phyloP scores from a whole-genome alignment of 1,140 invertebrate species.

The Phymorhynchus buccinoides region DNA sequence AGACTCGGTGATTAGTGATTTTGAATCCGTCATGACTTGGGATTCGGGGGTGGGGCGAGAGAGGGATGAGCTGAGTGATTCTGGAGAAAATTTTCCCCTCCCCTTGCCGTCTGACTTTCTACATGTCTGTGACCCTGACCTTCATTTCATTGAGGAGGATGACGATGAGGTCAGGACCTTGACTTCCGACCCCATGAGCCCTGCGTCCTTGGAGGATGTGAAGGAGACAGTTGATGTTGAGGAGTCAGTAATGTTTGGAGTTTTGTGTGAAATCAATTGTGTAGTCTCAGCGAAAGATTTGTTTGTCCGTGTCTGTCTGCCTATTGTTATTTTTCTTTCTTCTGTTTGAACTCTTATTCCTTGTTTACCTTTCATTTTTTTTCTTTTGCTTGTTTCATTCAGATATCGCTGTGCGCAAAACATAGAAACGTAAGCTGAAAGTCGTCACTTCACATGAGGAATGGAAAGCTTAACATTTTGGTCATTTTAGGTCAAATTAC shows the following conservation, averaged over 20 bases:
- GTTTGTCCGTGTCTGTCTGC: not conserved
- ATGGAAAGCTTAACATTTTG: too few species aligned
- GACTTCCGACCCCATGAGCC: not conserved
- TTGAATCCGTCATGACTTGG: constrained; percentile 39
- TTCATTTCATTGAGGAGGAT: constrained; percentile 21
- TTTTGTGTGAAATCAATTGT: not conserved
- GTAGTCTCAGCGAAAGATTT: not conserved
- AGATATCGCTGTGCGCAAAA: too few species aligned
- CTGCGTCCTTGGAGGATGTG: not conserved
- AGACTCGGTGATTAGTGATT: constrained; percentile 47
- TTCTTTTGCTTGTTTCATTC: too few species aligned
- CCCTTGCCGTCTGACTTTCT: constrained; percentile 12
- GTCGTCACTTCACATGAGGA: too few species aligned
- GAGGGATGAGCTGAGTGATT: constrained; percentile 34
- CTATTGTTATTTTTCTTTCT: not conserved
- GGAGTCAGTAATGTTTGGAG: constrained; percentile 8
- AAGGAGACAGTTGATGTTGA: not conserved
- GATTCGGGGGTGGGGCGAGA: constrained; percentile 44
- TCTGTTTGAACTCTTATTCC: too few species aligned
- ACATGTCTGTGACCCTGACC: constrained; percentile 17
- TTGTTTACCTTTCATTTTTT: too few species aligned
- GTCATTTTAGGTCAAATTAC: too few species aligned
- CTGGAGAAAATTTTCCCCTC: not conserved
- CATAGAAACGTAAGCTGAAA: too few species aligned
- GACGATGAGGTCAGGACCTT: constrained; percentile 21